Evolutionary conservation across 2,888 invertebrate genomes (phyloP).

Genomic region (Subacronicta megacephala): DNA sequence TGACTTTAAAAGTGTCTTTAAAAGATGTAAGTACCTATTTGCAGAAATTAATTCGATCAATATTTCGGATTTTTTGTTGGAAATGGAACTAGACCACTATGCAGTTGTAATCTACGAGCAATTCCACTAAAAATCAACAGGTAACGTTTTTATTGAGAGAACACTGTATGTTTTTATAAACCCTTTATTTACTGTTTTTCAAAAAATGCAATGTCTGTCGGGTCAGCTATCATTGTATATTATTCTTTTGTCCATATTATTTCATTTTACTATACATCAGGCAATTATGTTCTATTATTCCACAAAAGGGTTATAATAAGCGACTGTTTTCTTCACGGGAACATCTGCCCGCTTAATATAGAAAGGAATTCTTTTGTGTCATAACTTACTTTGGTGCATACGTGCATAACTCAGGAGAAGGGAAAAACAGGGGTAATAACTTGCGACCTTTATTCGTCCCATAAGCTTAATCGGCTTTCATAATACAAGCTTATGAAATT

Average conservation of each 20-base stretch:
- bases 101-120: background rate
- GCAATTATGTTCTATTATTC: background rate
- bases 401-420: conserved; percentile 34
- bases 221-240: background rate
- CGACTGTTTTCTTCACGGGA: conserved; percentile 1
- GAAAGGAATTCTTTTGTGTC: conserved; percentile 27
- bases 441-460: conserved; percentile 14
- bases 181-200: too few relatives aligned
- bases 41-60: too few relatives aligned
- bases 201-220: too few relatives aligned
- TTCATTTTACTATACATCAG: background rate
- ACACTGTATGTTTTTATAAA: conserved; percentile 1
- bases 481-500: too few relatives aligned
- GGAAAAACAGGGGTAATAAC: conserved; percentile 41
- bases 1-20: too few relatives aligned
- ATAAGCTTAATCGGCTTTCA: conserved; percentile 10
- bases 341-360: conserved; percentile 7
- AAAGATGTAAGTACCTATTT: too few relatives aligned
- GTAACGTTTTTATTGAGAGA: conserved; percentile 8
- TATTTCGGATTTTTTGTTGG: too few relatives aligned
- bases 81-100: too few relatives aligned
- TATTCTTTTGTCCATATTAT: conserved; percentile 4
- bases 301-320: background rate
- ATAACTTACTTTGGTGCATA: conserved; percentile 33
- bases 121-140: conserved; percentile 27